Evolutionary conservation across 2,113 vertebrate species (phyloP).

Genomic region (Psophia crepitans): DNA sequence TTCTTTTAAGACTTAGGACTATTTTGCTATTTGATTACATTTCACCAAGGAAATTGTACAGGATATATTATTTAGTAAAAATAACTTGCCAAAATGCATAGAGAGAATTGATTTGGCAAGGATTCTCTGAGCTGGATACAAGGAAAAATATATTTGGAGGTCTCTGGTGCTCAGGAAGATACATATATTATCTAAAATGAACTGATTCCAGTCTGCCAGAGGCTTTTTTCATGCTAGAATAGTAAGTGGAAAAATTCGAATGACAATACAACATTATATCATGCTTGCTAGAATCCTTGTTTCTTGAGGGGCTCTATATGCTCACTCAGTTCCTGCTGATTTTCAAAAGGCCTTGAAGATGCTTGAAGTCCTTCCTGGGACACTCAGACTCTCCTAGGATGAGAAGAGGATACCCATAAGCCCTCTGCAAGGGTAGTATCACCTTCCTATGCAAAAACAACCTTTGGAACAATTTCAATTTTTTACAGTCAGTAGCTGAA

Average conservation of each 20-base stretch:
- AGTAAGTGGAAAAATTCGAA: not conserved
- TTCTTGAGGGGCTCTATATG: not conserved
- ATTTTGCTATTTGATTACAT: not conserved
- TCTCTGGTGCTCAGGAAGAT: not conserved
- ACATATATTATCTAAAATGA: not conserved
- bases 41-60: not conserved
- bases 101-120: not conserved
- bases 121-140: not conserved
- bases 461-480: constrained; percentile 34
- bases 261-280: not conserved
- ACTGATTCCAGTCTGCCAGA: not conserved
- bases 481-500: constrained; percentile 33
- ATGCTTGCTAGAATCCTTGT: not conserved
- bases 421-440: constrained; percentile 22
- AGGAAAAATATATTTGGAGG: not conserved
- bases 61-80: not conserved
- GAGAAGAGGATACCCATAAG: not conserved
- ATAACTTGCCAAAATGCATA: not conserved
- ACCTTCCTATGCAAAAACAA: constrained; percentile 38
- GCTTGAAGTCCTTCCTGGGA: not conserved
- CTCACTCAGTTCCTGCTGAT: not conserved
- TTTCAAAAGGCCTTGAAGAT: not conserved
- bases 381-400: not conserved
- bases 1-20: not conserved
- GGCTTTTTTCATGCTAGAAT: not conserved